These are phyloP conservation scores for Dufourea novaeangliae DNA, from an alignment of 1,140 invertebrate genomes.

Conservation along the genomic window DNA sequence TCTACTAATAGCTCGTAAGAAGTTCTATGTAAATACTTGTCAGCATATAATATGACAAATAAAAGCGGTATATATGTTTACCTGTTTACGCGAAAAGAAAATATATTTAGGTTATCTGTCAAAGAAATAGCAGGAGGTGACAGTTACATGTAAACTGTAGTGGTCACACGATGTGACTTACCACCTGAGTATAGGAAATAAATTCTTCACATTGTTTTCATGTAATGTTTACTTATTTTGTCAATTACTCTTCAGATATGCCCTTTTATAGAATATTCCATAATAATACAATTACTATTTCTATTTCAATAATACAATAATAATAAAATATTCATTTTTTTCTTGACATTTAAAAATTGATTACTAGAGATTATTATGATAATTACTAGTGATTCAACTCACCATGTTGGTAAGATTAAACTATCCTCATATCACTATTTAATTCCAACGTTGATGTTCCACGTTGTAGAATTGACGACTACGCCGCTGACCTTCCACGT, in stretches of 20 bases:
- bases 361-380: too few species aligned
- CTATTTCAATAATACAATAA: too few species aligned
- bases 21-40: background rate
- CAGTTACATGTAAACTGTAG: constrained; percentile 11
- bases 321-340: too few species aligned
- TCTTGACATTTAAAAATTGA: too few species aligned
- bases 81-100: background rate
- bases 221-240: background rate
- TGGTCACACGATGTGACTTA: background rate
- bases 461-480: constrained; percentile 71
- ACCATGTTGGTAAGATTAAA: constrained; percentile 8
- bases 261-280: too few species aligned
- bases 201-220: background rate
- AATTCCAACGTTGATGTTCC: constrained; percentile 60
- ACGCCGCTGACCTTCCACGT: constrained; percentile 67
- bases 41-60: background rate
- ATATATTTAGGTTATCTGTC: background rate
- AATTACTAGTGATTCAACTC: constrained; percentile 1
- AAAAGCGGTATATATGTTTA: background rate
- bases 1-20: background rate
- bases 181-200: background rate
- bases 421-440: background rate
- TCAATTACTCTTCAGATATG: too few species aligned
- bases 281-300: too few species aligned
- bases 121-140: background rate